These are phyloP conservation scores for Marasmarcha lunaedactyla DNA, from an alignment of 2,888 invertebrate genomes.

Conservation along the genomic window DNA sequence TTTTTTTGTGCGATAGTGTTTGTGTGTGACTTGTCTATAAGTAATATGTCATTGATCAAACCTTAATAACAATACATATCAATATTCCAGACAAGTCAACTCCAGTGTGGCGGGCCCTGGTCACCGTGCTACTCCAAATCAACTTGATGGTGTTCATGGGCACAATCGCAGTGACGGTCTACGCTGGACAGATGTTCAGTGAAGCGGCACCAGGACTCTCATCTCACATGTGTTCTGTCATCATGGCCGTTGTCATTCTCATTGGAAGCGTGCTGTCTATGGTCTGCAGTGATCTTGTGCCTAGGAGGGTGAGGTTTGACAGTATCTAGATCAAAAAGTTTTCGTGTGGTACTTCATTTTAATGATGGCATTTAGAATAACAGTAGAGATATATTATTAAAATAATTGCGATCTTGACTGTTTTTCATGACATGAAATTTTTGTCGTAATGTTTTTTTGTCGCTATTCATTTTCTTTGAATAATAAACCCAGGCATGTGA, in stretches of 20 bases:
- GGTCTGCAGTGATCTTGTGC: constrained; percentile 53
- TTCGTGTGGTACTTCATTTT: no score
- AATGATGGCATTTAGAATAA: not conserved
- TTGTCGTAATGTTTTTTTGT: no score
- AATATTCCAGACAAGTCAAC: constrained; percentile 36
- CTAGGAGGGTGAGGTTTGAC: constrained; percentile 49
- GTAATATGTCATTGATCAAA: no score
- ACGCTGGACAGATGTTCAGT: constrained; percentile 50
- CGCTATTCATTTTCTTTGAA: no score
- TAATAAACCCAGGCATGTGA: no score
- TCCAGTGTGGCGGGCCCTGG: constrained; percentile 31
- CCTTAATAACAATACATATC: no score
- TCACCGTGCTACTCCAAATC: constrained; percentile 13
- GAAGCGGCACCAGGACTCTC: constrained; percentile 48
- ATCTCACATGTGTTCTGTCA: constrained; percentile 55
- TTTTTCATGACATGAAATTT: no score
- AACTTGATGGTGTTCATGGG: constrained; percentile 26
- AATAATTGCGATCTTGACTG: not conserved
- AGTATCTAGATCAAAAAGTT: no score
- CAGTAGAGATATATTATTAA: not conserved
- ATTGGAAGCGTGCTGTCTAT: constrained; percentile 40
- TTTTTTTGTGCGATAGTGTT: no score
- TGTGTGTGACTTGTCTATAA: no score
- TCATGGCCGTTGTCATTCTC: constrained; percentile 61
- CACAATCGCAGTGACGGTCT: constrained; percentile 27